phyloP scores from a whole-genome alignment of 2,888 invertebrate genomes.

The Nasonovia ribisnigri region DNA sequence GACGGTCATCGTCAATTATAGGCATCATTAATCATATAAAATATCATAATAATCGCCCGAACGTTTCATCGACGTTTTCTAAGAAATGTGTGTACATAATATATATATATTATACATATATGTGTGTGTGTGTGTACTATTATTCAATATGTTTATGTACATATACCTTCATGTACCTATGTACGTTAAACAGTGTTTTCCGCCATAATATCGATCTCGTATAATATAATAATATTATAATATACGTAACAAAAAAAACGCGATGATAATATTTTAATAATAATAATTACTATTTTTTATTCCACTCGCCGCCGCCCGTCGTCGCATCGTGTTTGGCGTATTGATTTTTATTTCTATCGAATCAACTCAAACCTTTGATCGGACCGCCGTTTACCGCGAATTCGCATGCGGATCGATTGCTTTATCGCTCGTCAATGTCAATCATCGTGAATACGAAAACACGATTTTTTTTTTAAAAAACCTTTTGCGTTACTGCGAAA shows the following conservation, averaged over 20 bases:
- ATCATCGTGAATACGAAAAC: slow-evolving; percentile 8
- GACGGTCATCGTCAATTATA: not conserved
- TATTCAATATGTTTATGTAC: not conserved
- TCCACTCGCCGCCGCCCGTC: not conserved
- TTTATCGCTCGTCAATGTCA: slow-evolving; percentile 54
- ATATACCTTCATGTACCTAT: too few species aligned
- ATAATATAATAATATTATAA: not conserved
- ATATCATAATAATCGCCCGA: not conserved
- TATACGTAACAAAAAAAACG: not conserved
- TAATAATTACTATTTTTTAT: slow-evolving; percentile 12
- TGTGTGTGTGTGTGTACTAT: not conserved
- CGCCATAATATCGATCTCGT: too few species aligned
- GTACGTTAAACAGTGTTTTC: not conserved
- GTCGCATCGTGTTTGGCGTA: not conserved
- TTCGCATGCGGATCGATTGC: not conserved
- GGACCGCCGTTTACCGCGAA: slow-evolving; percentile 34
- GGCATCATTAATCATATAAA: slow-evolving; percentile 1
- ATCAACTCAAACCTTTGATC: slow-evolving; percentile 35
- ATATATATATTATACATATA: not conserved
- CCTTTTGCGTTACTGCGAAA: not conserved
- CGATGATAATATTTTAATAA: not conserved
- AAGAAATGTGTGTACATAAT: not conserved
- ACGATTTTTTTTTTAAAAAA: not conserved
- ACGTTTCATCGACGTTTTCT: not conserved
- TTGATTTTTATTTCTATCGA: not conserved